Conservation (phyloP, 2,113 vertebrate species). For the Halcyon malimbica region DNA sequence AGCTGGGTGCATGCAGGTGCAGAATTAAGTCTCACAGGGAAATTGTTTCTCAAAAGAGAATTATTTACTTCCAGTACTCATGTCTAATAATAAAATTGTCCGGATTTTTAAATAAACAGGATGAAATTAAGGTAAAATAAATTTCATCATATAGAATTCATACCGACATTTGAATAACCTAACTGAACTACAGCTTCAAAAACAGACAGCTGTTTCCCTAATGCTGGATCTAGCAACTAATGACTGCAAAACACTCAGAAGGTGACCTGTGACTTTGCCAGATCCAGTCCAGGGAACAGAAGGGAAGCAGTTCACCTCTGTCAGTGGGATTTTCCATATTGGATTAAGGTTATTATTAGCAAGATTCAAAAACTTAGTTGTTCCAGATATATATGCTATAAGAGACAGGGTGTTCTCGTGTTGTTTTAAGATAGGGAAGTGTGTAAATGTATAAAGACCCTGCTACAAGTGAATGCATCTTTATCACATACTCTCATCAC, state of each 20-base stretch:
- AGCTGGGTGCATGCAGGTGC: background rate
- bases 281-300: background rate
- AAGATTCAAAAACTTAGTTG: background rate
- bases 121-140: background rate
- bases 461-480: background rate
- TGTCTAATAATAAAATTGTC: background rate
- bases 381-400: fast-evolving
- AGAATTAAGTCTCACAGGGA: background rate
- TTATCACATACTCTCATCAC: background rate
- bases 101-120: background rate
- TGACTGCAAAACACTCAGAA: background rate
- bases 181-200: background rate
- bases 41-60: background rate
- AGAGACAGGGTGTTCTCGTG: fast-evolving
- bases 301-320: background rate
- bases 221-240: background rate
- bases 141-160: background rate
- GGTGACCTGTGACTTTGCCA: background rate
- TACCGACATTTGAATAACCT: background rate
- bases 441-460: background rate
- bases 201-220: background rate
- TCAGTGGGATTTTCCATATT: background rate
- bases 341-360: background rate
- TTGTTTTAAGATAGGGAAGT: background rate
- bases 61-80: background rate